phyloP scores from a whole-genome alignment of 1,140 invertebrate species.

The Temnothorax curvispinosus region DNA sequence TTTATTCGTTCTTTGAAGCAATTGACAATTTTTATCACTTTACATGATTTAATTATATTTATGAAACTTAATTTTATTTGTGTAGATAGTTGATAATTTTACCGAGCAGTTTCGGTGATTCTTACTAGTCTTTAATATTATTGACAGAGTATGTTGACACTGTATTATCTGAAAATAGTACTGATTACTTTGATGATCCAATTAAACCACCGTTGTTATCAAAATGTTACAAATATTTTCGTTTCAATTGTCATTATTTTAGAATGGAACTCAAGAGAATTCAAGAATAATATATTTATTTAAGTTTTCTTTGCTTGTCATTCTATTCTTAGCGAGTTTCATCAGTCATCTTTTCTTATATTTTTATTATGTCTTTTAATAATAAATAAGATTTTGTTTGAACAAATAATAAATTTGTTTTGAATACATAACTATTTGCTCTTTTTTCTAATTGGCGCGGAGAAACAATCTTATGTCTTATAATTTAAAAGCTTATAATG shows the following conservation, averaged over 20 bases:
- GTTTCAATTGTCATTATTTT: background rate
- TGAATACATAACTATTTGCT: too few species aligned
- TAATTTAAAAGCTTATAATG: background rate
- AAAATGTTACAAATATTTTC: background rate
- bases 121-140: background rate
- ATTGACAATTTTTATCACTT: background rate
- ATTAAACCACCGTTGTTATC: conserved; percentile 9
- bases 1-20: background rate
- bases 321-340: background rate
- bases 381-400: too few species aligned
- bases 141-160: background rate
- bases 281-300: background rate
- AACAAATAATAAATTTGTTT: too few species aligned
- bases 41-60: too few species aligned
- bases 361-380: too few species aligned
- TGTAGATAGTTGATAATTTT: conserved; percentile 1
- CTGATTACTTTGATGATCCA: background rate
- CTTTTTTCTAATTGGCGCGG: background rate
- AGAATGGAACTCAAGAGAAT: background rate
- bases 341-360: too few species aligned
- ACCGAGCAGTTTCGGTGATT: background rate
- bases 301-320: background rate
- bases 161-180: conserved; percentile 3
- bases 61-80: background rate
- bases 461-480: background rate